These are phyloP conservation scores for Bubo scandiacus DNA, from an alignment of 2,113 vertebrate genomes.

Conservation along the genomic window DNA sequence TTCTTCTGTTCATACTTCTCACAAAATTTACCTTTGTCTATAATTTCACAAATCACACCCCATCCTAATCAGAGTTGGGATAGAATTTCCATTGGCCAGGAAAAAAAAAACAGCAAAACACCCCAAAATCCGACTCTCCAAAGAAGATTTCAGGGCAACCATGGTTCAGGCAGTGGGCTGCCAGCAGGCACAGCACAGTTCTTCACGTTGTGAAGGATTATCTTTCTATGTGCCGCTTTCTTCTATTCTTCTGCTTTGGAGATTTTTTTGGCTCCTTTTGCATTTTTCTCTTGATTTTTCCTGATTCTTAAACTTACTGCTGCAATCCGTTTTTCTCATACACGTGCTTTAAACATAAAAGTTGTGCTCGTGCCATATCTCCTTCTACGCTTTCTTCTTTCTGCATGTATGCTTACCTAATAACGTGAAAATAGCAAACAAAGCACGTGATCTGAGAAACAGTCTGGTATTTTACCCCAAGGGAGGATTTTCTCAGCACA, in stretches of 20 bases:
- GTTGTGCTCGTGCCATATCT: fast-evolving
- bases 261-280: background rate
- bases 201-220: background rate
- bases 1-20: background rate
- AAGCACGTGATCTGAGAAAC: background rate
- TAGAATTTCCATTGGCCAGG: background rate
- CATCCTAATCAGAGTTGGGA: fast-evolving
- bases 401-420: background rate
- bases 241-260: background rate
- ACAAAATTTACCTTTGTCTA: background rate
- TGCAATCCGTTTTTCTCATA: background rate
- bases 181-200: background rate
- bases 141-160: background rate
- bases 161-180: background rate
- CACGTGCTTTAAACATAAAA: background rate
- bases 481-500: background rate
- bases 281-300: background rate
- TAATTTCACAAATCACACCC: background rate
- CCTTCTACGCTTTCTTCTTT: too few relatives aligned
- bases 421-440: background rate
- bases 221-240: background rate
- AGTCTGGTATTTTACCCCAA: background rate
- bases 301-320: background rate
- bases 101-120: background rate
- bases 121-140: background rate